phyloP scores from a whole-genome alignment of 2,113 vertebrate species.

The Ophthalmolycus amberensis region DNA sequence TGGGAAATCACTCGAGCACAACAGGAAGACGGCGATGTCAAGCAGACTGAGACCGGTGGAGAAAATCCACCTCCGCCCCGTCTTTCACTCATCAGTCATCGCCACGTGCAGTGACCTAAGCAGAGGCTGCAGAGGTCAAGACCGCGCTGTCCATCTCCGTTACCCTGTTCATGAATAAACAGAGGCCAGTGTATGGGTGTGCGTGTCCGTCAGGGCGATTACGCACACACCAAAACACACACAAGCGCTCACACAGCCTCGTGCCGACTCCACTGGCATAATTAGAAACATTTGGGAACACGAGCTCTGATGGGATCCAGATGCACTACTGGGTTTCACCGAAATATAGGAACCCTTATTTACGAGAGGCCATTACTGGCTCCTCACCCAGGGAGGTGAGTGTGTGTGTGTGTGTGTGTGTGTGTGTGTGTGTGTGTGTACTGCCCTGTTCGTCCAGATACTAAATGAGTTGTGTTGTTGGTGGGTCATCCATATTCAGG shows the following conservation, averaged over 20 bases:
- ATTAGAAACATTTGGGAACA: slow-evolving; percentile 84
- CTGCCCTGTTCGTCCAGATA: slow-evolving; percentile 43
- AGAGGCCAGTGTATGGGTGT: slow-evolving; percentile 59
- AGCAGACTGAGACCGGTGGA: slow-evolving; percentile 15
- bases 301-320: slow-evolving; percentile 81
- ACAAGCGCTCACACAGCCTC: slow-evolving; percentile 56
- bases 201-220: slow-evolving; percentile 55
- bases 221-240: slow-evolving; percentile 25
- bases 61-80: slow-evolving; percentile 19
- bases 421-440: slow-evolving; percentile 5
- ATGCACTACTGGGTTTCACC: slow-evolving; percentile 76
- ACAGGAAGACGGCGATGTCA: slow-evolving; percentile 17
- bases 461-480: slow-evolving; percentile 45
- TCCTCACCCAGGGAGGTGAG: slow-evolving; percentile 69
- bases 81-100: slow-evolving; percentile 59
- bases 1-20: slow-evolving; percentile 24
- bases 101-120: slow-evolving; percentile 60
- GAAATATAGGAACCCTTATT: slow-evolving; percentile 80
- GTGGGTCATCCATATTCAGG: slow-evolving; percentile 62
- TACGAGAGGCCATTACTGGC: slow-evolving; percentile 78
- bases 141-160: slow-evolving; percentile 63
- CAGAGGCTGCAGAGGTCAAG: slow-evolving; percentile 56
- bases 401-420: slow-evolving; percentile 34
- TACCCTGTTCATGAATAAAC: slow-evolving; percentile 64
- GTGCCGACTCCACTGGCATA: slow-evolving; percentile 78